A percentile compares a stretch with the other conserved stretches of the same genome.
Conservation (phyloP, 2,797 vertebrate genomes). For the Syncerus caffer region DNA sequence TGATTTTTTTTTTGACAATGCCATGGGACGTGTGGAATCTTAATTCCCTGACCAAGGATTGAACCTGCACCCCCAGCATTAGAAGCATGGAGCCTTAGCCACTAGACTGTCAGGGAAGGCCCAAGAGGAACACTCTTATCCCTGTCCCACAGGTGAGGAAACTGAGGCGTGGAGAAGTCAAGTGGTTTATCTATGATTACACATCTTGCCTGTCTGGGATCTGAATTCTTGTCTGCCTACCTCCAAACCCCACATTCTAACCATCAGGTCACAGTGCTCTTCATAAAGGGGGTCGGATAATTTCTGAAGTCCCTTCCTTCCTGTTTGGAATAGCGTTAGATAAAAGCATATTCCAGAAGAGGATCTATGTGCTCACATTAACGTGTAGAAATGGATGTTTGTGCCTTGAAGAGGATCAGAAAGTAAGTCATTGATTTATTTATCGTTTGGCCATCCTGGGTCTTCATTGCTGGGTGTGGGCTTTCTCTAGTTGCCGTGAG, state of each 20-base stretch:
- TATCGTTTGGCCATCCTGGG: neutral
- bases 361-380: neutral
- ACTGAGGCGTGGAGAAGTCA: neutral
- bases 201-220: neutral
- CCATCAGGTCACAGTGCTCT: neutral
- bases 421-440: neutral
- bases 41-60: neutral
- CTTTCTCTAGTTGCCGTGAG: neutral
- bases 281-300: neutral
- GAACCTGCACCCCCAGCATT: neutral
- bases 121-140: neutral
- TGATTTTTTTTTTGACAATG: neutral
- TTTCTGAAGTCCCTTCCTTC: neutral
- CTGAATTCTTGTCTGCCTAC: neutral
- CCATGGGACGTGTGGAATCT: neutral
- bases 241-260: neutral
- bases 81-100: neutral
- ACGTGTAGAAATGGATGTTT: neutral
- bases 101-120: neutral
- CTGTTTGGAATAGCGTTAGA: neutral
- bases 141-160: neutral
- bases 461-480: neutral
- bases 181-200: neutral
- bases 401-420: neutral
- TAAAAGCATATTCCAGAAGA: neutral